Conservation (phyloP, 2,797 vertebrate species). For the Esox lucius region DNA sequence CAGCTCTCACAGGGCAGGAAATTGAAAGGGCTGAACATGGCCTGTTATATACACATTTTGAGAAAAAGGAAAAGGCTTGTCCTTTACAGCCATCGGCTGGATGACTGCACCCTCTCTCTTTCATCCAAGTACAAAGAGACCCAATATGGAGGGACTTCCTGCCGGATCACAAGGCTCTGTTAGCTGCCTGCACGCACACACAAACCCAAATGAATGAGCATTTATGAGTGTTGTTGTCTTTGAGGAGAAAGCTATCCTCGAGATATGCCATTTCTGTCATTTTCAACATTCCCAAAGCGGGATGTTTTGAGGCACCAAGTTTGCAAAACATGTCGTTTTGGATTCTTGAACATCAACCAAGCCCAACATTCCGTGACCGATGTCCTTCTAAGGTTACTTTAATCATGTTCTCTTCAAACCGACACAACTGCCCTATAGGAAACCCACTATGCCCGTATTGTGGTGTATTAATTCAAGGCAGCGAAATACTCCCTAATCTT, state of each 20-base stretch:
- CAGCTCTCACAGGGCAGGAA: slow-evolving; percentile 30
- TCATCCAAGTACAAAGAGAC: slow-evolving; percentile 54
- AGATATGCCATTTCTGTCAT: background rate
- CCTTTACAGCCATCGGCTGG: slow-evolving; percentile 31
- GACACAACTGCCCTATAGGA: background rate
- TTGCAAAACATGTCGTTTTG: slow-evolving; percentile 10
- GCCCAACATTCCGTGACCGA: background rate
- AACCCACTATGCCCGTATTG: background rate
- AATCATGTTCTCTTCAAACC: slow-evolving; percentile 1
- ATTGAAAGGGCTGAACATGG: slow-evolving; percentile 37
- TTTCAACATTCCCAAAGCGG: slow-evolving; percentile 13
- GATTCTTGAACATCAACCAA: background rate
- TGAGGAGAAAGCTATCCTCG: slow-evolving; percentile 16
- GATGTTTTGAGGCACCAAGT: slow-evolving; percentile 10
- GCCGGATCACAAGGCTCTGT: slow-evolving; percentile 39
- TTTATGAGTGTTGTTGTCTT: slow-evolving; percentile 13
- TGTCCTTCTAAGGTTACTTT: background rate
- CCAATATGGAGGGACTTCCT: slow-evolving; percentile 50
- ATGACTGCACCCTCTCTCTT: slow-evolving; percentile 47
- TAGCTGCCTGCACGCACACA: slow-evolving; percentile 24
- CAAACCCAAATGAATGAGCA: slow-evolving; percentile 28
- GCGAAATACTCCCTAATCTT: background rate
- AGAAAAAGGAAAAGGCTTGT: slow-evolving; percentile 34
- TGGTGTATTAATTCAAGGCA: background rate
- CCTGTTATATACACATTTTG: slow-evolving; percentile 5